Base-by-base conservation (phyloP, 1,140 invertebrate species). In the Drosophila lacteicornis region DNA sequence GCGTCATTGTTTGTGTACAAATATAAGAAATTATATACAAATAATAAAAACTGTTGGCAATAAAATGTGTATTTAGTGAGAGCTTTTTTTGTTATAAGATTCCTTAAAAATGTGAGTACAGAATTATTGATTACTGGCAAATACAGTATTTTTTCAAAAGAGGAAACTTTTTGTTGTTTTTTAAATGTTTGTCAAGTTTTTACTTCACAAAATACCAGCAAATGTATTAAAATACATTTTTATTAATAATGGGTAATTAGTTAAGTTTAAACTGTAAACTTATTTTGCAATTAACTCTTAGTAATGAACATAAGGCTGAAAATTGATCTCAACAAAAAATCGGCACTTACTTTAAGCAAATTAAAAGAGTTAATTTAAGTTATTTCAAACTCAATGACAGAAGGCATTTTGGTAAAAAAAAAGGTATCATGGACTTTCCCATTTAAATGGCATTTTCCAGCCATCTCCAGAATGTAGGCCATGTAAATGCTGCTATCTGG, bases 401-500 rank as follows among this genome's bases (percentile, higher is more conserved):
- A 9, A 1, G 11, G 11, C 11, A 36, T 19, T 19, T 17, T 19
- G 6, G 40, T 0, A 19, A 6, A n/a, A 12, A 22, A 49, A 33
- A 43, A 11, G n/a, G 2, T 12, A 0, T 4, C n/a, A n/a, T n/a
- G n/a, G n/a, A n/a, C n/a, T 12, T 11, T 60, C 51, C n/a, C 12
- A 17, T 61, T 61, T 38, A 61, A 66, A 27, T 4, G 22, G 3
- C 3, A 19, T 62, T 62, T 66, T 7, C 15, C n/a, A 19, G 30
- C 42, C 30, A n/a, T 19, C 12, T 49, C 42, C 15, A 47, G 51
- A 51, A 63, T 60, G 66, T 71, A 67, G 66, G 66, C 62, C 63
- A 63, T 19, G 25, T 17, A 43, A 60, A 66, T 51, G 38, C 46
- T 15, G n/a, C 15, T 38, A 66, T 66, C 46, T n/a, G 38, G 8